Conservation (phyloP, 2,888 invertebrate genomes). For the Oscheius sp. region DNA sequence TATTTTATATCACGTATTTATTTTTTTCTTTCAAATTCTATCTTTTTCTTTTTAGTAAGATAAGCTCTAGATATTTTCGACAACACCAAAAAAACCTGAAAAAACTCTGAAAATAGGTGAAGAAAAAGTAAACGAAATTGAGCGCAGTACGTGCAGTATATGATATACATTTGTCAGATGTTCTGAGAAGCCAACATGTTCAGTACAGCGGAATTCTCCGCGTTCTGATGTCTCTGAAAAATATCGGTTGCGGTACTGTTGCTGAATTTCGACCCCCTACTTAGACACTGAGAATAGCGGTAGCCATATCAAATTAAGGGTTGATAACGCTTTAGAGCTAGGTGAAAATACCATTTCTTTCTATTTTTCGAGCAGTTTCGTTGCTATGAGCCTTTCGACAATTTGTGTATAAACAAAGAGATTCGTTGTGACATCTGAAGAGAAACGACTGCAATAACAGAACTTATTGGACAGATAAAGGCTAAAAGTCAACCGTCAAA, state of each 20-base stretch:
- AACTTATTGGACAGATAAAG: neutral
- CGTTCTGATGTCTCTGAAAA: neutral
- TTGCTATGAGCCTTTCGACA: neutral
- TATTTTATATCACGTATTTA: no score
- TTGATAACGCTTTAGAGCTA: no score
- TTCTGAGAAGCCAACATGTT: conserved; percentile 10
- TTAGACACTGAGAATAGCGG: neutral
- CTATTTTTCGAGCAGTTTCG: neutral
- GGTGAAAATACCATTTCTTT: neutral
- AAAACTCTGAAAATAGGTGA: no score
- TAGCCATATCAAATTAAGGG: neutral
- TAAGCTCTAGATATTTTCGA: no score
- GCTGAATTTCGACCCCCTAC: no score
- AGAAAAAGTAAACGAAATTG: no score
- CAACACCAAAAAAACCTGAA: no score
- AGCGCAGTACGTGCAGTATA: no score
- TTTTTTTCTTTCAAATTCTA: no score
- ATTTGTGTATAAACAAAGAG: conserved; percentile 9
- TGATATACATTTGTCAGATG: no score
- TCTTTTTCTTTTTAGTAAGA: no score
- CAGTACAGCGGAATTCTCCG: conserved; percentile 2
- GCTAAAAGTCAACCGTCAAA: neutral
- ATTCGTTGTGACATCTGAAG: conserved; percentile 6
- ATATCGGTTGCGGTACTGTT: conserved; percentile 6
- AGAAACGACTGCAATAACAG: neutral